Conservation (phyloP, 2,888 invertebrate species). For the Macrophya alboannulata region DNA sequence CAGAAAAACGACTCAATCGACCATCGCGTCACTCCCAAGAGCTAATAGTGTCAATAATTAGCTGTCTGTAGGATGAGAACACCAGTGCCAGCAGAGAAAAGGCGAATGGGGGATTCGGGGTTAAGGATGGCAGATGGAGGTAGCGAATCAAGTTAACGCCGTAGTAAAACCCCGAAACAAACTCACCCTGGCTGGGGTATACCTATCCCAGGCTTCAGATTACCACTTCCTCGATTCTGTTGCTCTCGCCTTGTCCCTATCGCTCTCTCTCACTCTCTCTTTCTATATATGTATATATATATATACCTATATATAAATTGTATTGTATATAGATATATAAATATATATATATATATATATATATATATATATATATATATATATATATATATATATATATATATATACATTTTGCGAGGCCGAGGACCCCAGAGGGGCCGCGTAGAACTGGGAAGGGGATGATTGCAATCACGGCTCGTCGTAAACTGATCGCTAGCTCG, state of each 20-base stretch:
- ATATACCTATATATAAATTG: constrained; percentile 1
- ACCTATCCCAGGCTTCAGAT: constrained; percentile 60
- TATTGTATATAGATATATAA: constrained; percentile 38
- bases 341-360: neutral
- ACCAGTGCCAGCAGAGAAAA: constrained; percentile 28
- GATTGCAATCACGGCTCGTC: constrained; percentile 71
- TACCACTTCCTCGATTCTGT: constrained; percentile 66
- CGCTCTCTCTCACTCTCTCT: constrained; percentile 1
- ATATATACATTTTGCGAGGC: constrained; percentile 57
- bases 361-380: neutral
- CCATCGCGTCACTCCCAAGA: neutral
- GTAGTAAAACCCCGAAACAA: constrained; percentile 74
- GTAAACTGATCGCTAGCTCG: constrained; percentile 68
- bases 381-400: constrained; percentile 24
- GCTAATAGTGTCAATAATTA: constrained; percentile 53
- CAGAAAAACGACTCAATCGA: constrained; percentile 43
- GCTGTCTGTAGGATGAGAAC: constrained; percentile 28
- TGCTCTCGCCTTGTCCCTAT: constrained; percentile 7
- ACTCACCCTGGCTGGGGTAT: constrained; percentile 64
- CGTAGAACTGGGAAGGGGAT: constrained; percentile 61
- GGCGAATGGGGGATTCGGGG: constrained; percentile 49
- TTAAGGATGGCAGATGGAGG: constrained; percentile 50
- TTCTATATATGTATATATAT: neutral
- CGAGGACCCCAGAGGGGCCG: constrained; percentile 63
- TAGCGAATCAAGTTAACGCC: constrained; percentile 75